Percentiles rank a stretch among this genome's conserved stretches.
phyloP scores from a whole-genome alignment of 2,888 invertebrate species.

The Brachyopa scutellaris region DNA sequence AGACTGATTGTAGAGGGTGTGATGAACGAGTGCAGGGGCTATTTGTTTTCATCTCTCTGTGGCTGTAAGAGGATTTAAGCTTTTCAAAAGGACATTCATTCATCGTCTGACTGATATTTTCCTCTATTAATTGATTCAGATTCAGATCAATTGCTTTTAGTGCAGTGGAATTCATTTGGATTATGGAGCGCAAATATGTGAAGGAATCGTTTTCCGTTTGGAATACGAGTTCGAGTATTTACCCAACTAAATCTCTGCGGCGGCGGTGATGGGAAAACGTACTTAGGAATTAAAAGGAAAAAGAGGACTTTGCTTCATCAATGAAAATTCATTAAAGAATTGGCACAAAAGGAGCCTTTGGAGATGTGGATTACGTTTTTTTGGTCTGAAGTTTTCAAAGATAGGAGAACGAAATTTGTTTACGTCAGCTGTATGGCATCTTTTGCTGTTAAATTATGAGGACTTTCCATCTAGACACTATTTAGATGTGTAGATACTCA shows the following conservation, averaged over 20 bases:
- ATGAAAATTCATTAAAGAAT: constrained; percentile 2
- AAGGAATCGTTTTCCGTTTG: not conserved
- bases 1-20: constrained; percentile 62
- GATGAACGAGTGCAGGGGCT: constrained; percentile 34
- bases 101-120: constrained; percentile 1
- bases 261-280: constrained; percentile 18
- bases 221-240: no score
- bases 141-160: constrained; percentile 53
- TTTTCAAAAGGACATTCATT: constrained; percentile 30
- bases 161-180: constrained; percentile 51
- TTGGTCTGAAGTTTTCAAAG: no score
- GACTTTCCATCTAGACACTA: no score
- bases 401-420: no score
- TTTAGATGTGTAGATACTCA: no score
- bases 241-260: not conserved
- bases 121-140: constrained; percentile 66
- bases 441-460: no score
- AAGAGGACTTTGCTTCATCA: not conserved
- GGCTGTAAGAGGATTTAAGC: constrained; percentile 52
- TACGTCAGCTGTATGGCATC: no score
- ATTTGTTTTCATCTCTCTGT: not conserved
- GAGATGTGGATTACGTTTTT: no score
- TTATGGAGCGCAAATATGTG: constrained; percentile 31
- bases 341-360: no score
- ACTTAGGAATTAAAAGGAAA: constrained; percentile 8